Conservation (phyloP, 2,113 vertebrate species). For the Rhynchomys soricoides region DNA sequence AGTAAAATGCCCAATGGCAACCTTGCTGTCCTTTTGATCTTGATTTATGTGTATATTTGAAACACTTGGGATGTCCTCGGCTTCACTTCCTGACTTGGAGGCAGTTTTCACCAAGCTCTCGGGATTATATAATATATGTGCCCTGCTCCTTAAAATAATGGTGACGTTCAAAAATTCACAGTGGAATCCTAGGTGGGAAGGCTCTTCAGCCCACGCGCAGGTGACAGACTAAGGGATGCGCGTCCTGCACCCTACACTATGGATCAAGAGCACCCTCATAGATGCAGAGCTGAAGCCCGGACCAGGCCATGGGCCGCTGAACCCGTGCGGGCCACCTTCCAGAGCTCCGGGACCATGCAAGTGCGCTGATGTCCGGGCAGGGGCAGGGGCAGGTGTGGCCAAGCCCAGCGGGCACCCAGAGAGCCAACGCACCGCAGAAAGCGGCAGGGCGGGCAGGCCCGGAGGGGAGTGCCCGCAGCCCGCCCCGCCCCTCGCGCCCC, state of each 20-base stretch:
- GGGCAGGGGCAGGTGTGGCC: too few species aligned
- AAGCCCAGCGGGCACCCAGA: neutral
- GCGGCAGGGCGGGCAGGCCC: neutral
- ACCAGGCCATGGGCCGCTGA: neutral
- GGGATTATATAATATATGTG: constrained; percentile 61
- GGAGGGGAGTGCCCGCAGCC: constrained; percentile 5
- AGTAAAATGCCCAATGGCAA: neutral
- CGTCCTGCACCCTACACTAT: neutral
- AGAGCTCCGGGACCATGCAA: neutral
- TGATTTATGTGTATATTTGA: neutral
- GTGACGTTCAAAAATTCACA: neutral
- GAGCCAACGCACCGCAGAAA: neutral
- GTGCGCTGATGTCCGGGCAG: neutral
- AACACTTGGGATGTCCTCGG: neutral
- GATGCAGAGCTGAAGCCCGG: fast-evolving
- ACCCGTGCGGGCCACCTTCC: neutral
- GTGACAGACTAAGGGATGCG: neutral
- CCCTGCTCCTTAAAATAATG: neutral
- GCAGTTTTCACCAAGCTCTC: neutral
- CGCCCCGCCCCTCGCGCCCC: constrained; percentile 65
- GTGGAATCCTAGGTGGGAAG: neutral
- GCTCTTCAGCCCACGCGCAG: neutral
- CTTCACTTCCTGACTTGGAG: neutral
- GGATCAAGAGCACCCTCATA: neutral
- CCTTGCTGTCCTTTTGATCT: too few species aligned